Base-by-base conservation (phyloP, 2,113 vertebrate species). In the Sus scrofa region DNA sequence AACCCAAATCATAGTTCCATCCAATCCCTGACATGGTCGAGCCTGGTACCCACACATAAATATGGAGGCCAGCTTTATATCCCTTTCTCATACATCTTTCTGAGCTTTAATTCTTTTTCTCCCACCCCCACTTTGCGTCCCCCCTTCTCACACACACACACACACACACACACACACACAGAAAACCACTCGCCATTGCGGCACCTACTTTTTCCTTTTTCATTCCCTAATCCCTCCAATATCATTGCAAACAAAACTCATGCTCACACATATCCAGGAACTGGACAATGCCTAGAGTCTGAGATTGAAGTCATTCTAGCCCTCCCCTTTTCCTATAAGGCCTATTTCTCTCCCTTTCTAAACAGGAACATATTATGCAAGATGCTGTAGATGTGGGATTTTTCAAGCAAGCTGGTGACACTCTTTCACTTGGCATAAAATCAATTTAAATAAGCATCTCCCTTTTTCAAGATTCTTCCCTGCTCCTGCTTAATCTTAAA, bases 401-500 rank as follows among this genome's bases (percentile, higher is more conserved):
- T 94, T 77, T 91, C 86, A 89, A 84, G 79, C 62, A 96, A 95
- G 92, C 68, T 95, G 74, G 68, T 84, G n/a, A 77, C 82, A 75
- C 44, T 73, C 71, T 93, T 78, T 83, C 79, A 70, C 89, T 95
- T 27, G 5, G 77, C 81, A 95, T 68, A 92, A 91, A 93, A 87
- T 68, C 15, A 32, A 95, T 83, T 96, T 92, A 97, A 97, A 92
- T 94, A 96, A 96, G 82, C 82, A 39, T 92, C 90, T 86, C 91
- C 88, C 68, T 86, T 78, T 89, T 83, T 83, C 83, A n/a, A 86
- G 79, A 89, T 93, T 75, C 74, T 87, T 94, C 54, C 62, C 77
- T 89, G 68, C 56, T 95, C 88, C 74, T 91, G 73, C 79, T 96
- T 94, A 89, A 32, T 94, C 94, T 96, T 92, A 97, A 97, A 97